Base-by-base conservation (phyloP, 2,113 vertebrate species). In the Oxyura jamaicensis region DNA sequence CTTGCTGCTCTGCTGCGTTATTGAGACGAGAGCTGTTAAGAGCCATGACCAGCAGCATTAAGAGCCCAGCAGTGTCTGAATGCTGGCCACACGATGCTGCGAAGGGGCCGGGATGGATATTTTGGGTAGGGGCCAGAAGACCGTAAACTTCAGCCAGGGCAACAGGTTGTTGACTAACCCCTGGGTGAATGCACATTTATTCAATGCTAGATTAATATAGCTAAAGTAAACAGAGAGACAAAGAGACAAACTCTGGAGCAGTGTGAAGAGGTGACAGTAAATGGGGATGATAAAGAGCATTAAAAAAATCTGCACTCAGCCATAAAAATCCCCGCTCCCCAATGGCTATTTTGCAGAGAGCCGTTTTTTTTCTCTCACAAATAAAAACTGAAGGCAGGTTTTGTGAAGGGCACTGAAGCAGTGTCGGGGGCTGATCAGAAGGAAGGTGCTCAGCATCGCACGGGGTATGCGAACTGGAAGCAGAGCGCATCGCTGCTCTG, bases 1-100 rank as follows among this genome's bases (percentile, higher is more conserved):
- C 92, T 94, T 15, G 0, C 50, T 6, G 19, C 88, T 96, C 19
- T 29, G 65, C 63, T 86, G 69, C 36, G 16, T 86, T 84, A 68
- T 69, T 69, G 77, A 91, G 93, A 91, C 72, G 83, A 96, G 79
- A 91, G 76, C 79, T 75, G 68, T 88, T 75, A 88, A 91, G 65
- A 75, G 33, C 90, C 88, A 7, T 31, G 79, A 85, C 85, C 90
- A 91, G 77, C 12, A 15, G 88, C 76, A 52, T 68, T 53, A 83
- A 86, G 65, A 65, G 60, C 65, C 95, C 90, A 48, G 88, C 72
- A 25, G 16, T 6, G 42, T 63, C 88, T 95, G 94, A 95, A 83
- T 15, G 14, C 83, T 0, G 1, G 90, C 83, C 73, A 48, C 91
- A 75, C 35, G 42, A 35, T 55, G 82, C 76, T 83, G 83, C 15